These are phyloP conservation scores for Muntiacus reevesi DNA, from an alignment of 2,113 vertebrate species.

Conservation along the genomic window DNA sequence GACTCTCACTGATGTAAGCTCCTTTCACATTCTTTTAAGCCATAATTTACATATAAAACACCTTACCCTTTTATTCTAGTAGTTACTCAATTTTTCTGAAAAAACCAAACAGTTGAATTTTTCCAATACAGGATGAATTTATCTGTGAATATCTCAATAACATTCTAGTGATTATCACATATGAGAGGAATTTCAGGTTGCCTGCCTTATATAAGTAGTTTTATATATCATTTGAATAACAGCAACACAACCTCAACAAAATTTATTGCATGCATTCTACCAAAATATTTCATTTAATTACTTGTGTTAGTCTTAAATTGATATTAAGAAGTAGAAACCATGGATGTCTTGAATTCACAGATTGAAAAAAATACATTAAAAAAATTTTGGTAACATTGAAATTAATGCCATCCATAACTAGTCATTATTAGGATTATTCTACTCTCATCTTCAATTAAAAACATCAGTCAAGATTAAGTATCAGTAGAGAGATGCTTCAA, in stretches of 20 bases:
- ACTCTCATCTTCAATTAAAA: background rate
- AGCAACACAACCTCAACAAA: background rate
- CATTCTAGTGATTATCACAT: background rate
- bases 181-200: background rate
- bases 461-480: background rate
- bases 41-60: background rate
- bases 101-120: background rate
- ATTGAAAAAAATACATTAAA: background rate
- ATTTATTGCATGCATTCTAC: background rate
- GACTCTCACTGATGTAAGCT: background rate
- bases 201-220: background rate
- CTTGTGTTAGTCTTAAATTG: background rate
- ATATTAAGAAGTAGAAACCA: background rate
- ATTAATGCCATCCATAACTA: background rate
- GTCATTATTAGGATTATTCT: background rate
- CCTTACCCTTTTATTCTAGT: background rate
- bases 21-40: background rate
- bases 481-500: background rate
- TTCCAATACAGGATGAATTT: background rate
- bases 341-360: background rate
- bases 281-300: background rate
- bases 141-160: background rate
- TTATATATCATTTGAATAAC: background rate
- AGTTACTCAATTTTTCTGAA: background rate
- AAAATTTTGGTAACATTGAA: background rate